Evolutionary conservation across 2,113 vertebrate genomes (phyloP).

Genomic region (Sisor rabdophorus): DNA sequence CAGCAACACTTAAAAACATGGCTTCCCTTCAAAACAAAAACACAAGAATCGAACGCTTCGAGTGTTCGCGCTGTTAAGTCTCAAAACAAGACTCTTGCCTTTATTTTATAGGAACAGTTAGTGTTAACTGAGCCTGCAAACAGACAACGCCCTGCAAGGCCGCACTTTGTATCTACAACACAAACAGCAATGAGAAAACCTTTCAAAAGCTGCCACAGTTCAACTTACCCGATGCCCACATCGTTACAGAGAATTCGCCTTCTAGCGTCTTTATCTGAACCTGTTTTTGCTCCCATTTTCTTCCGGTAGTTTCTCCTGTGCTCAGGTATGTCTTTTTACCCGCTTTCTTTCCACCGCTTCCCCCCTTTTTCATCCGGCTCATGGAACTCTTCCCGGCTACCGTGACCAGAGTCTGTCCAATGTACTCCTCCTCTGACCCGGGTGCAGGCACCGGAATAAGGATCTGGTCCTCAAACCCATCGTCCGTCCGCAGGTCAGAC

Average conservation of each 20-base stretch:
- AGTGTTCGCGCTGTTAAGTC: conserved; percentile 36
- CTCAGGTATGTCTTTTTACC: conserved; percentile 92
- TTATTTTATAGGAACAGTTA: conserved; percentile 44
- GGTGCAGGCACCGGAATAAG: conserved; percentile 92
- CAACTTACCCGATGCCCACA: conserved; percentile 95
- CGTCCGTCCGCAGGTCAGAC: conserved; percentile 85
- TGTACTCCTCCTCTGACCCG: conserved; percentile 90
- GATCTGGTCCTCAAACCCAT: conserved; percentile 94
- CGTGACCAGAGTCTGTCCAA: conserved; percentile 92
- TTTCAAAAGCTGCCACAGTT: conserved; percentile 27
- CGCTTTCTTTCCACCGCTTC: conserved; percentile 84
- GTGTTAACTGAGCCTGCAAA: conserved; percentile 62
- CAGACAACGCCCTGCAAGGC: conserved; percentile 74
- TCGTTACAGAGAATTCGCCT: conserved; percentile 96
- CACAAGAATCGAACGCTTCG: conserved; percentile 49
- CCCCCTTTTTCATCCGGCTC: conserved; percentile 81
- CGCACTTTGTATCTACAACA: conserved; percentile 58
- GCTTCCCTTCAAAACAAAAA: conserved; percentile 99
- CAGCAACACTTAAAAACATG: conserved; percentile 94
- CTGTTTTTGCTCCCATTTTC: conserved; percentile 99
- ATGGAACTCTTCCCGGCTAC: conserved; percentile 86
- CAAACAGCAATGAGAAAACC: conserved; percentile 33
- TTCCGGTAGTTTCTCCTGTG: conserved; percentile 77
- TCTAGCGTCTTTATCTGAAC: conserved; percentile 99
- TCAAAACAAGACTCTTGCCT: conserved; percentile 25